These are phyloP conservation scores for Cheirogaleus medius DNA, from an alignment of 2,113 vertebrate species.

Conservation along the genomic window DNA sequence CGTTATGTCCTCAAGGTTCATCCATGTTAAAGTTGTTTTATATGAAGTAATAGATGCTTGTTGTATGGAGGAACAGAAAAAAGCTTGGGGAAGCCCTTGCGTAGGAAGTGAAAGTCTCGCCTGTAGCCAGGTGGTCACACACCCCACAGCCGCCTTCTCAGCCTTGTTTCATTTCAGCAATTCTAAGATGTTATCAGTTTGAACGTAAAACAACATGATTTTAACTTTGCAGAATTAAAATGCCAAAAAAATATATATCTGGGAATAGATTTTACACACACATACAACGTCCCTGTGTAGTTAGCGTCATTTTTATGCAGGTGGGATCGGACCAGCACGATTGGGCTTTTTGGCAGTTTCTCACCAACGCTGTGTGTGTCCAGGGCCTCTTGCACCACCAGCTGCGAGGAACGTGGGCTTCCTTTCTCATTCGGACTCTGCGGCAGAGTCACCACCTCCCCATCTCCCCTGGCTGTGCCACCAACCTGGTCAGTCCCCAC, in stretches of 20 bases:
- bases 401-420: background rate
- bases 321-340: background rate
- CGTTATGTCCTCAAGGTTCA: background rate
- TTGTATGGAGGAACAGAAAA: background rate
- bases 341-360: background rate
- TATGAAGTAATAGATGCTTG: background rate
- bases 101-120: background rate
- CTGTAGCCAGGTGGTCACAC: background rate
- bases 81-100: background rate
- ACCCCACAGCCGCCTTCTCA: fast-evolving
- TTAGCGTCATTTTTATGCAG: background rate
- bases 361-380: background rate
- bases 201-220: background rate
- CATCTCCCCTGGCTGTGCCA: fast-evolving
- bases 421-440: background rate
- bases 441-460: background rate
- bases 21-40: background rate
- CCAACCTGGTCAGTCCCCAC: background rate
- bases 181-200: background rate
- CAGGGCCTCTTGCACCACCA: background rate
- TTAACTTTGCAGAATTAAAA: background rate
- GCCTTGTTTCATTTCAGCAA: background rate
- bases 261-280: background rate
- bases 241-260: background rate
- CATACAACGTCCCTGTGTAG: background rate